A percentile compares a stretch with the other conserved stretches of the same genome.
Evolutionary conservation across 1,140 invertebrate genomes (phyloP).

Genomic region (Neomicropteryx cornuta): DNA sequence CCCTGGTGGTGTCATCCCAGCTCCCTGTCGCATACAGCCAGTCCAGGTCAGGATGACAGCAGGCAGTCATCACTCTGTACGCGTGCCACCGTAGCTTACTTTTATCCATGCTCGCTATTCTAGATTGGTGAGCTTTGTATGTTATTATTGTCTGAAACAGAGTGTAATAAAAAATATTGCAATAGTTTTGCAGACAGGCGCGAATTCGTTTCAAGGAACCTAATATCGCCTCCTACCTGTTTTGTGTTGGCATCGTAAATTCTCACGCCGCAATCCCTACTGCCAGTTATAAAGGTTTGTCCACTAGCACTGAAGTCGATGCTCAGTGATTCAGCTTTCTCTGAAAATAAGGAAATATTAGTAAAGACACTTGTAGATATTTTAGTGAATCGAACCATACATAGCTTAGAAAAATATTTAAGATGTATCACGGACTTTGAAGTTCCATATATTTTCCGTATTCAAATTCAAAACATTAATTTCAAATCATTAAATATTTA

Average conservation of each 20-base stretch:
- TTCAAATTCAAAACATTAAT: no score
- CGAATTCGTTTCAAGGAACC: no score
- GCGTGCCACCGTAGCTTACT: conserved; percentile 30
- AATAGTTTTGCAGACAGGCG: no score
- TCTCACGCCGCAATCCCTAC: conserved; percentile 5
- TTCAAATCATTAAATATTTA: no score
- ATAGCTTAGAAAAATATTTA: no score
- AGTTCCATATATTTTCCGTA: no score
- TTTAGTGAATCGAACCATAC: no score
- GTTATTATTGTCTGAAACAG: conserved; percentile 19
- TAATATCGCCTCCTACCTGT: conserved; percentile 7
- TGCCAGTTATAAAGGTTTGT: conserved; percentile 3
- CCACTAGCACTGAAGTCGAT: conserved; percentile 7
- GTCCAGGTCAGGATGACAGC: conserved; percentile 23
- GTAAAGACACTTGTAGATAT: no score
- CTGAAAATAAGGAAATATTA: conserved; percentile 8
- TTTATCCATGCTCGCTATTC: conserved; percentile 28
- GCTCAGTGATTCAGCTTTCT: conserved; percentile 5
- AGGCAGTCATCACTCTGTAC: conserved; percentile 26
- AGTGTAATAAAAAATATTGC: no score
- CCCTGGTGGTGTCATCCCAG: conserved; percentile 35
- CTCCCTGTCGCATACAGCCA: conserved; percentile 25
- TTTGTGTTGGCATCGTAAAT: conserved; percentile 8
- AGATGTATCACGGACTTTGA: no score
- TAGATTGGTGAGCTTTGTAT: conserved; percentile 33